These are phyloP conservation scores for Semotilus atromaculatus DNA, from an alignment of 2,797 vertebrate genomes.

Conservation along the genomic window DNA sequence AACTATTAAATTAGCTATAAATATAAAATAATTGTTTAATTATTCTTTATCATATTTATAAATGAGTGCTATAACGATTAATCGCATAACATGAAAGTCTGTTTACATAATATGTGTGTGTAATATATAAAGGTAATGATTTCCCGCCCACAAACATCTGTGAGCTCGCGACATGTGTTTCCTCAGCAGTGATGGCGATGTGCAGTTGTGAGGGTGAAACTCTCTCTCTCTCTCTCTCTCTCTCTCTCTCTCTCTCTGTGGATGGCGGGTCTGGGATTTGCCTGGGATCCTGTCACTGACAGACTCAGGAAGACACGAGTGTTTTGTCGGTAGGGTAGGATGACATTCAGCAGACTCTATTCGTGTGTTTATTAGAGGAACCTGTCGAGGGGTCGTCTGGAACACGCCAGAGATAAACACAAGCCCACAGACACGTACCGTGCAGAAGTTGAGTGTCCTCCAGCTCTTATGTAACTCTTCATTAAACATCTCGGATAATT, in stretches of 20 bases:
- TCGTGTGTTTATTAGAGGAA: conserved; percentile 12
- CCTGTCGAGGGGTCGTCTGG: not conserved
- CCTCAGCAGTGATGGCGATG: not conserved
- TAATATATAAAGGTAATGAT: not conserved
- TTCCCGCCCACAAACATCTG: not conserved
- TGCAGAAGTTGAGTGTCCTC: not conserved
- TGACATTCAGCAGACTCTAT: not conserved
- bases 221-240: too few relatives aligned
- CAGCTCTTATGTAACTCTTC: not conserved
- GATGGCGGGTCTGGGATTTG: not conserved
- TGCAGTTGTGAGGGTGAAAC: not conserved
- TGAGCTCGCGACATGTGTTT: not conserved
- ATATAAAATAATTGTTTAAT: not conserved
- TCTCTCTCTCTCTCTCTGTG: not conserved
- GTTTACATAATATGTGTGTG: too few relatives aligned
- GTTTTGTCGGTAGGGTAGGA: not conserved
- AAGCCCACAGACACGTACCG: too few relatives aligned
- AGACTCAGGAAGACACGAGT: not conserved
- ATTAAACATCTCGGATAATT: not conserved
- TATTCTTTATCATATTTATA: too few relatives aligned
- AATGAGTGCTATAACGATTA: too few relatives aligned
- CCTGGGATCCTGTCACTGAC: not conserved
- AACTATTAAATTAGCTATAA: too few relatives aligned
- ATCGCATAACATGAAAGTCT: too few relatives aligned
- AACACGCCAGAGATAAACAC: not conserved